Evolutionary conservation across 2,888 invertebrate species (phyloP).

Genomic region (Acheta domesticus): DNA sequence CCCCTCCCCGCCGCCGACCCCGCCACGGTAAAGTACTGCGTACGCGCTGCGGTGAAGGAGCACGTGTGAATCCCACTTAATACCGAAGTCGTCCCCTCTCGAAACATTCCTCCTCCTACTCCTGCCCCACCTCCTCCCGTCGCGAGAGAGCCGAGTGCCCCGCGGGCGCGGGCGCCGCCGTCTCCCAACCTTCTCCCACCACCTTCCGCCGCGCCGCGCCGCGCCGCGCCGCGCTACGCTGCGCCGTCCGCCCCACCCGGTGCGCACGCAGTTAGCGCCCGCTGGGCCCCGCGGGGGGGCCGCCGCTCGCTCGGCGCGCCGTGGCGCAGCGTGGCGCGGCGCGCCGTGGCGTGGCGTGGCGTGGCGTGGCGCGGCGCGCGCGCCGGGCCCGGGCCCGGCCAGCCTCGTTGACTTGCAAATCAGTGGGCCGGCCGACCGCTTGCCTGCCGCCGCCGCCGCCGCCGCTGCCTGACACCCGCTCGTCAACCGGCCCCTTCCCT

Average conservation of each 20-base stretch:
- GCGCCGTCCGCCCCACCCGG: neutral
- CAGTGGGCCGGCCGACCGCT: neutral
- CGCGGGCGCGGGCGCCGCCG: too few species aligned
- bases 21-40: neutral
- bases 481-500: neutral
- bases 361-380: neutral
- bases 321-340: neutral
- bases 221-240: neutral
- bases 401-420: conserved; percentile 10
- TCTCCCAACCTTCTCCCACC: neutral
- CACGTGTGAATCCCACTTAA: neutral
- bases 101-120: neutral
- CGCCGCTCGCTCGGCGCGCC: neutral
- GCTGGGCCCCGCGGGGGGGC: conserved; percentile 18
- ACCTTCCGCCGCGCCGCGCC: neutral
- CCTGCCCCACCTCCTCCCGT: neutral
- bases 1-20: too few species aligned
- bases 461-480: conserved; percentile 7
- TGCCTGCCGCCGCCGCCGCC: neutral
- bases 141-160: too few species aligned
- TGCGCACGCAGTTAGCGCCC: neutral
- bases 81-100: neutral
- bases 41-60: neutral
- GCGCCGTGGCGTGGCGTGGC: neutral
- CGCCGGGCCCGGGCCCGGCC: neutral